Evolutionary conservation across 2,113 vertebrate genomes (phyloP).

Genomic region (Choloepus hoffmanni): DNA sequence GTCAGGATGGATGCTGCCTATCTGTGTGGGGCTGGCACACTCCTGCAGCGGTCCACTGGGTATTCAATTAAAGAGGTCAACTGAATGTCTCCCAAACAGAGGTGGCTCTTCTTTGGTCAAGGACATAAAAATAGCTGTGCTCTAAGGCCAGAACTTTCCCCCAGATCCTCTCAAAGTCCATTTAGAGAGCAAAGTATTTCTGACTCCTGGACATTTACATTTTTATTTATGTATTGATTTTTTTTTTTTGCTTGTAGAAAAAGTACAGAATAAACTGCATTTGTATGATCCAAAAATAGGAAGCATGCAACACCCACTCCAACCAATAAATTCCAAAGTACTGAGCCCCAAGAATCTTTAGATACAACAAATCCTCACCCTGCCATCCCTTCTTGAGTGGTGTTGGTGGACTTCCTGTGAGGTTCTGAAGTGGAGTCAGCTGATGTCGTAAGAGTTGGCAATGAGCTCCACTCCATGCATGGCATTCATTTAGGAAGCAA

Average conservation of each 20-base stretch:
- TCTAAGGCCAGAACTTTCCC: neutral
- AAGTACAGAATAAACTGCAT: neutral
- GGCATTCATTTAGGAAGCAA: slow-evolving; percentile 51
- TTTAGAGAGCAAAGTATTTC: neutral
- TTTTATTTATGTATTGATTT: slow-evolving; percentile 8
- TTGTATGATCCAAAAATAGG: slow-evolving; percentile 3
- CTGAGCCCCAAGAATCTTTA: neutral
- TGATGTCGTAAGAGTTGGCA: neutral
- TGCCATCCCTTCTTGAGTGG: neutral
- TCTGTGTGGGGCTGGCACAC: neutral
- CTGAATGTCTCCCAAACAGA: neutral
- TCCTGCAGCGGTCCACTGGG: neutral
- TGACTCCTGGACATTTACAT: neutral
- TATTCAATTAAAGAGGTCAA: neutral
- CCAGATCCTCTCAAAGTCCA: neutral
- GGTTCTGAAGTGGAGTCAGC: neutral
- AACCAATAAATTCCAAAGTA: slow-evolving; percentile 29
- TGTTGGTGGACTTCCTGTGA: neutral
- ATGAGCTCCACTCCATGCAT: neutral
- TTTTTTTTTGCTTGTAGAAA: neutral
- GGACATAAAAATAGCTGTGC: neutral
- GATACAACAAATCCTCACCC: neutral
- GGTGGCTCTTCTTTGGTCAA: neutral
- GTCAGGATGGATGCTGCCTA: no score
- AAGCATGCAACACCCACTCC: neutral